Conservation (phyloP, 2,888 invertebrate species). For the Tholera decimalis region DNA sequence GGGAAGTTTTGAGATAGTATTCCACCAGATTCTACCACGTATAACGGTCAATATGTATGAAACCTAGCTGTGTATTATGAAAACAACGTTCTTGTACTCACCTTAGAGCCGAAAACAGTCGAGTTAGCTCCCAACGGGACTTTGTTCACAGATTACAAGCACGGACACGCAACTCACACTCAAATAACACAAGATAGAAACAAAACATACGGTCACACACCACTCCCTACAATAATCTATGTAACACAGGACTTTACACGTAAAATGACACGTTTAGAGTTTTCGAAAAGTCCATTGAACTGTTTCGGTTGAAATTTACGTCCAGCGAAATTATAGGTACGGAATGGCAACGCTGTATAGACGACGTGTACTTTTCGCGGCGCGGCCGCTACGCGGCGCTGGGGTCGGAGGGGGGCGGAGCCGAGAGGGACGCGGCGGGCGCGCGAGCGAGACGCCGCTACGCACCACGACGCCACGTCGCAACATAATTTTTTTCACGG, state of each 20-base stretch:
- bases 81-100: conserved; percentile 71
- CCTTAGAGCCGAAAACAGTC: conserved; percentile 84
- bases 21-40: conserved; percentile 54
- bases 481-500: conserved; percentile 79
- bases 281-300: conserved; percentile 91
- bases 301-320: conserved; percentile 91
- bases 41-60: conserved; percentile 34
- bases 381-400: conserved; percentile 87
- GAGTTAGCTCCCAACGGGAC: conserved; percentile 84
- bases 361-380: conserved; percentile 83
- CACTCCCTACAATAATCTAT: conserved; percentile 83
- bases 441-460: conserved; percentile 81
- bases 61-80: conserved; percentile 42
- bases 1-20: conserved; percentile 60
- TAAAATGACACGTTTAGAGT: conserved; percentile 86
- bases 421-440: conserved; percentile 80
- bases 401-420: conserved; percentile 85
- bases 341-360: conserved; percentile 91
- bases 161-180: conserved; percentile 88
- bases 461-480: conserved; percentile 72
- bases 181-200: conserved; percentile 84
- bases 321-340: conserved; percentile 91
- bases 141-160: conserved; percentile 86
- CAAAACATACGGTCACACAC: conserved; percentile 82
- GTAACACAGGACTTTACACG: conserved; percentile 84